Evolutionary conservation across 2,113 vertebrate genomes (phyloP).

Genomic region (Zosterops pallidus): DNA sequence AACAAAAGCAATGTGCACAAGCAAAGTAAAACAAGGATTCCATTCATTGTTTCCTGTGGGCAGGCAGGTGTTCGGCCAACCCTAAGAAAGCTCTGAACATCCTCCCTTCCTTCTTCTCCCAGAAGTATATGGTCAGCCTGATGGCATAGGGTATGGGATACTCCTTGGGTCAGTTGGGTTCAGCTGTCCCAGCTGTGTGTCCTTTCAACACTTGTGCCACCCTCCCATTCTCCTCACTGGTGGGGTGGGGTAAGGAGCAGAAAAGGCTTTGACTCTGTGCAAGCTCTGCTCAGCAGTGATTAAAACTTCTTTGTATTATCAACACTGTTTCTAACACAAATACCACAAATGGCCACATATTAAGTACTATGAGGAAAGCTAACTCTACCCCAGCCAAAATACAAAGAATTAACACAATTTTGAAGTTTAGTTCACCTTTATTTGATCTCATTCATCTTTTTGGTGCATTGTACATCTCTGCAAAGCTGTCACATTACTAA

Average conservation of each 20-base stretch:
- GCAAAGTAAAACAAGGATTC: not conserved
- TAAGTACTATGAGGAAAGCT: not conserved
- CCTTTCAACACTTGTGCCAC: too few relatives aligned
- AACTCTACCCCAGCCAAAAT: not conserved
- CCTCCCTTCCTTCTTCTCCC: not conserved
- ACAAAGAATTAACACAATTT: not conserved
- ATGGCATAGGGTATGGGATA: too few relatives aligned
- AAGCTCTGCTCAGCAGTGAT: accelerated
- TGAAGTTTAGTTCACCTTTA: not conserved
- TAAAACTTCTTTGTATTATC: not conserved
- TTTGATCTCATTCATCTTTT: not conserved
- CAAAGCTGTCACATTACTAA: not conserved
- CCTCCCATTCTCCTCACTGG: not conserved
- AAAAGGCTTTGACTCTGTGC: not conserved
- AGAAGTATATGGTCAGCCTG: not conserved
- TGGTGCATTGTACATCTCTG: not conserved
- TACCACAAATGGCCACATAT: not conserved
- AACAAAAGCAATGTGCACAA: accelerated
- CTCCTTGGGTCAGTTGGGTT: not conserved
- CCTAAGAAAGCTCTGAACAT: not conserved
- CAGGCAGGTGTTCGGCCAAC: not conserved
- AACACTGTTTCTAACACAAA: not conserved
- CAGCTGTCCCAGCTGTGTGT: not conserved
- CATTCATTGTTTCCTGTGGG: accelerated
- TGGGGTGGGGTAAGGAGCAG: not conserved